Percentiles rank a stretch among this genome's conserved stretches.
phyloP scores from a whole-genome alignment of 2,888 invertebrate genomes.

The Tipula unca region DNA sequence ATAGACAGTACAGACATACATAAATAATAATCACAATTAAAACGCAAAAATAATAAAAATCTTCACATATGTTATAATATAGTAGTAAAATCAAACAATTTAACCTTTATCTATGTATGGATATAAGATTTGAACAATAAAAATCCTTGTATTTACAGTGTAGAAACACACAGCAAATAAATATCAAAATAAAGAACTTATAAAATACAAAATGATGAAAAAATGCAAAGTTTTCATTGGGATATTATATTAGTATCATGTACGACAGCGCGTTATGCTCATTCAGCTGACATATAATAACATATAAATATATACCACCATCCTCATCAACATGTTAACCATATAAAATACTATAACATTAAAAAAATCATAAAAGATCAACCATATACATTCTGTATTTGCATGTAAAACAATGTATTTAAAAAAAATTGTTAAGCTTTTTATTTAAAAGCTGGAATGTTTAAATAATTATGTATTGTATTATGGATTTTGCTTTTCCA shows the following conservation, averaged over 20 bases:
- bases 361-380: background rate
- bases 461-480: no score
- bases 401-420: background rate
- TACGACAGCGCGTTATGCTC: background rate
- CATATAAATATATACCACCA: background rate
- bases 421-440: background rate
- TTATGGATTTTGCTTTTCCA: background rate
- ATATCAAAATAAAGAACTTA: background rate
- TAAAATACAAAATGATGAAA: background rate
- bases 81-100: background rate
- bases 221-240: background rate
- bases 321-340: background rate
- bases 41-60: background rate
- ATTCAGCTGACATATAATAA: background rate
- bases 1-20: no score
- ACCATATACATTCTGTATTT: background rate
- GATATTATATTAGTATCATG: background rate
- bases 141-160: background rate
- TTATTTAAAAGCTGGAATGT: background rate
- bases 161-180: background rate
- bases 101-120: background rate
- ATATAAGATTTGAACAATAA: background rate
- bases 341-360: background rate
- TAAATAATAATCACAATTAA: background rate
- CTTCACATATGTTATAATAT: background rate